These are phyloP conservation scores for Macquaria ambigua DNA, from an alignment of 2,113 vertebrate genomes.

Conservation along the genomic window DNA sequence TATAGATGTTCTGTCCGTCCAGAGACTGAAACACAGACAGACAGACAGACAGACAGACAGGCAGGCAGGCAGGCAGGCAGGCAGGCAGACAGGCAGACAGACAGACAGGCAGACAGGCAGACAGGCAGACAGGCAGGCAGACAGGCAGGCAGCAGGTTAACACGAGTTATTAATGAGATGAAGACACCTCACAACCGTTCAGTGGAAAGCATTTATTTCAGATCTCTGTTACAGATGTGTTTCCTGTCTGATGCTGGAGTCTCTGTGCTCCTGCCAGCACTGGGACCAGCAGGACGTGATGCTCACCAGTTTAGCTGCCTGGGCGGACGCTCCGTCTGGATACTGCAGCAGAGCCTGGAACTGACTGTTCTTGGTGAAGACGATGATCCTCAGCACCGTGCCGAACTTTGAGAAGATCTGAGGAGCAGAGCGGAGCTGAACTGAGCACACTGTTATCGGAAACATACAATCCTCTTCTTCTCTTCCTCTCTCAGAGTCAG, in stretches of 20 bases:
- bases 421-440: constrained; percentile 10
- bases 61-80: background rate
- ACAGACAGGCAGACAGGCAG: background rate
- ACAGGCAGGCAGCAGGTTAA: background rate
- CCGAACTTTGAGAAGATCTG: constrained; percentile 98
- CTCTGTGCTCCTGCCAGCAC: no score
- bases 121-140: background rate
- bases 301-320: constrained; percentile 94
- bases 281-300: background rate
- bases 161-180: background rate
- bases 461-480: background rate
- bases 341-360: constrained; percentile 97
- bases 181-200: background rate
- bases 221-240: no score
- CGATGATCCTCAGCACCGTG: constrained; percentile 95
- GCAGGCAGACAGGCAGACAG: background rate
- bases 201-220: no score
- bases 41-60: background rate
- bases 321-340: constrained; percentile 90
- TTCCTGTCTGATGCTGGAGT: background rate
- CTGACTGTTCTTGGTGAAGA: constrained; percentile 97
- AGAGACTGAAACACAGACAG: constrained; percentile 85
- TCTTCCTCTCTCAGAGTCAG: no score
- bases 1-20: constrained; percentile 98
- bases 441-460: no score